phyloP scores from a whole-genome alignment of 2,888 invertebrate genomes.

The Strigamia transsilvanica region DNA sequence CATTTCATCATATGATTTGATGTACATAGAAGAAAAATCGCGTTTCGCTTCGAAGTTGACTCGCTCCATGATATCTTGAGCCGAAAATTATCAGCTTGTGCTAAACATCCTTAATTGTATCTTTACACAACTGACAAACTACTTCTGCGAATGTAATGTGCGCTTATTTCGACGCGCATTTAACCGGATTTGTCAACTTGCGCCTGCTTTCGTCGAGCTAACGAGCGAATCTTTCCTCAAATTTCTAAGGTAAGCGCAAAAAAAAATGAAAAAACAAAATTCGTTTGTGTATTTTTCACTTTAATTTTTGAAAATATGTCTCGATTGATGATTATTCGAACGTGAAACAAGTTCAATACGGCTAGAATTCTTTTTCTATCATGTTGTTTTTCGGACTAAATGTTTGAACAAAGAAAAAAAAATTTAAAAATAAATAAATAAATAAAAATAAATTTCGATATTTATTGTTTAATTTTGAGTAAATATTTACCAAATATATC shows the following conservation, averaged over 20 bases:
- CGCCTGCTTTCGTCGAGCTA: neutral
- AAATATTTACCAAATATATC: no score
- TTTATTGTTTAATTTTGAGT: no score
- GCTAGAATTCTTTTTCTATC: no score
- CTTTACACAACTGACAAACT: neutral
- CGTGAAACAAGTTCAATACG: no score
- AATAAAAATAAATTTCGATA: no score
- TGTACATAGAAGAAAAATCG: neutral
- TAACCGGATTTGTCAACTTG: neutral
- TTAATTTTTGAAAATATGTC: no score
- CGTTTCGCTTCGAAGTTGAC: neutral
- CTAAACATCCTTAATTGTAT: neutral
- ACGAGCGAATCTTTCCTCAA: neutral
- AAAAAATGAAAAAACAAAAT: neutral
- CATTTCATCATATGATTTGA: conserved; percentile 1
- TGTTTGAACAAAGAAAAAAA: no score
- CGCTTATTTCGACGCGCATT: neutral
- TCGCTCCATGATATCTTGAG: neutral
- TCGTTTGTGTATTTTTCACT: no score
- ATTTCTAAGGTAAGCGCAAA: neutral
- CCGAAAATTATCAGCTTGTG: neutral
- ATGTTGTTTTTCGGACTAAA: no score
- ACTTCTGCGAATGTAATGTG: neutral
- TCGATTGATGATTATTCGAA: no score
- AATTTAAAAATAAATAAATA: no score